A percentile compares a stretch with the other conserved stretches of the same genome.
Evolutionary conservation across 2,797 vertebrate genomes (phyloP).

Genomic region (Scomberomorus guttatus): DNA sequence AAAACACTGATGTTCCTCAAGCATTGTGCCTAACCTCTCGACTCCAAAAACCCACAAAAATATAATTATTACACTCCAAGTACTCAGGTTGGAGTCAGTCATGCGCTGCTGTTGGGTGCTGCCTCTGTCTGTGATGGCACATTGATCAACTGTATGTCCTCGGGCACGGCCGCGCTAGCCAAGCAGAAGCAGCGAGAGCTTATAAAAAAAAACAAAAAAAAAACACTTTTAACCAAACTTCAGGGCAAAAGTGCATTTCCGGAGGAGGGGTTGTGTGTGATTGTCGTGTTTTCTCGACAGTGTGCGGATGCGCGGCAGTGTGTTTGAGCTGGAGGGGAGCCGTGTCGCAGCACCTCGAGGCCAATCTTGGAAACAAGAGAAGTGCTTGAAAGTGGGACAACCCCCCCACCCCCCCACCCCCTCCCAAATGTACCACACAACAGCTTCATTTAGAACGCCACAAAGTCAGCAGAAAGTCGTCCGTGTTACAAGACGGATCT

Average conservation of each 20-base stretch:
- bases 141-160: slow-evolving; percentile 67
- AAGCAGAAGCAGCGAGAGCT: slow-evolving; percentile 71
- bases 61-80: slow-evolving; percentile 67
- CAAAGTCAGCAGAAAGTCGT: slow-evolving; percentile 73
- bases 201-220: too few species aligned
- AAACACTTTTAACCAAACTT: slow-evolving; percentile 74
- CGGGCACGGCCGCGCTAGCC: slow-evolving; percentile 55
- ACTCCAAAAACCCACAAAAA: slow-evolving; percentile 66
- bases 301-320: slow-evolving; percentile 39
- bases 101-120: slow-evolving; percentile 61
- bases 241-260: slow-evolving; percentile 64
- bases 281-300: slow-evolving; percentile 44
- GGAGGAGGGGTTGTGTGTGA: slow-evolving; percentile 26
- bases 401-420: slow-evolving; percentile 20
- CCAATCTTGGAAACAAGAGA: slow-evolving; percentile 44
- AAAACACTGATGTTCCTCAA: slow-evolving; percentile 56
- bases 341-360: slow-evolving; percentile 47
- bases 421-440: slow-evolving; percentile 47
- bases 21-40: slow-evolving; percentile 56
- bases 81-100: slow-evolving; percentile 56
- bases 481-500: background rate
- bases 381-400: slow-evolving; percentile 72
- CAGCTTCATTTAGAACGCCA: slow-evolving; percentile 45
- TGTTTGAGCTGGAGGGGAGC: slow-evolving; percentile 44
- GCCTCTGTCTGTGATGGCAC: slow-evolving; percentile 67